Evolutionary conservation across 2,113 vertebrate genomes (phyloP).

Genomic region (Paratilapia polleni): DNA sequence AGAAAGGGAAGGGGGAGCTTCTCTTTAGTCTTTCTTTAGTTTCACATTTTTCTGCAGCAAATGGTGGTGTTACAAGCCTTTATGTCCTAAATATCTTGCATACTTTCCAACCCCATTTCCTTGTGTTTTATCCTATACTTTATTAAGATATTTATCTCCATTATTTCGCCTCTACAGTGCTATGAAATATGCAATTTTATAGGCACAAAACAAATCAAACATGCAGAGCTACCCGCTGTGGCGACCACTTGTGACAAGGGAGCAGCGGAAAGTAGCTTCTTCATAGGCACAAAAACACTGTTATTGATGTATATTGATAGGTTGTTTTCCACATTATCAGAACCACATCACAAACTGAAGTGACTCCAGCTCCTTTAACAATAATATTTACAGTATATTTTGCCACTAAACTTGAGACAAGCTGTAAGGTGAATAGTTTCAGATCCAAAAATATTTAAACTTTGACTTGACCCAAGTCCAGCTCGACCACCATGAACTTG

Average conservation of each 20-base stretch:
- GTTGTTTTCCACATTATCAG: background rate
- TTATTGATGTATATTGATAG: background rate
- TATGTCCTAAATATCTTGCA: background rate
- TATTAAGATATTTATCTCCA: background rate
- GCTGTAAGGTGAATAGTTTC: background rate
- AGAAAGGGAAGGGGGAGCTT: slow-evolving; percentile 24
- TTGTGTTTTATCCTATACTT: background rate
- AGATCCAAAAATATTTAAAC: background rate
- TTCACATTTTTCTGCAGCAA: slow-evolving; percentile 8
- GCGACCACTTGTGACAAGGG: no score
- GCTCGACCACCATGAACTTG: slow-evolving; percentile 10
- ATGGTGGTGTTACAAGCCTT: background rate
- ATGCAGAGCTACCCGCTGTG: no score
- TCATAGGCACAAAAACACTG: accelerated
- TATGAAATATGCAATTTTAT: background rate
- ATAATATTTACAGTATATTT: background rate
- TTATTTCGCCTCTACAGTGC: background rate
- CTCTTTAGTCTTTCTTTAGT: slow-evolving; percentile 29
- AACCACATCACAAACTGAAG: background rate
- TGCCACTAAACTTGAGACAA: background rate
- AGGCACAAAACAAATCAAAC: background rate
- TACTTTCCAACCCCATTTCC: background rate
- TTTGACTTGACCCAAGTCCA: background rate
- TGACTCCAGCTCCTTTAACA: background rate
- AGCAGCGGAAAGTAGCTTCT: no score